A percentile compares a stretch with the other conserved stretches of the same genome.
phyloP scores from a whole-genome alignment of 2,113 vertebrate species.

The Ursus arctos region DNA sequence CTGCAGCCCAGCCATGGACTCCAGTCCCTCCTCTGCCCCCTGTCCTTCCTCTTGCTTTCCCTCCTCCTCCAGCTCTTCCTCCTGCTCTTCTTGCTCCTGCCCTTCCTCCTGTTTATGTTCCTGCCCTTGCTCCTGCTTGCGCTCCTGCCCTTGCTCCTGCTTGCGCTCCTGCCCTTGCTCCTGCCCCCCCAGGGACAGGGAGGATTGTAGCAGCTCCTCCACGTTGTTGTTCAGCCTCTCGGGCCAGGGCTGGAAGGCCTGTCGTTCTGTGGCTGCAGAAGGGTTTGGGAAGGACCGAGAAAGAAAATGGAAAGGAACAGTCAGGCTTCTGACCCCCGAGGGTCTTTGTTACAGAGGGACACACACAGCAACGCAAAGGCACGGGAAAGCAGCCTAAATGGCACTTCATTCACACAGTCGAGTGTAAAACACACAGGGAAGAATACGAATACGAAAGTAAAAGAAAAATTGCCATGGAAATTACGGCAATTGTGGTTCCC shows the following conservation, averaged over 20 bases:
- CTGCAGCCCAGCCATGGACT: not conserved
- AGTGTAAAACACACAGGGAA: not conserved
- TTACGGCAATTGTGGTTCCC: not conserved
- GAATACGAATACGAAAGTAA: not conserved
- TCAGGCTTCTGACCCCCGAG: not conserved
- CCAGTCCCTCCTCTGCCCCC: not conserved
- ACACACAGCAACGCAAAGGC: not conserved
- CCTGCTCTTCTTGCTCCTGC: not conserved
- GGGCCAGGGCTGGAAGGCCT: slow-evolving; percentile 61
- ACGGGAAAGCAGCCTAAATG: not conserved
- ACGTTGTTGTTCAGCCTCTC: slow-evolving; percentile 57
- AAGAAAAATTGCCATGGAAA: not conserved
- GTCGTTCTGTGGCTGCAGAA: slow-evolving; percentile 47
- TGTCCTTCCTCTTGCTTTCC: slow-evolving; percentile 47
- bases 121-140: not conserved
- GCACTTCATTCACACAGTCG: not conserved
- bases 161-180: slow-evolving; percentile 59
- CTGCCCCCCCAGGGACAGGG: slow-evolving; percentile 73
- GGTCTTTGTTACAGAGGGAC: not conserved
- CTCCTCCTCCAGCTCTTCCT: slow-evolving; percentile 52
- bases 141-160: slow-evolving; percentile 46
- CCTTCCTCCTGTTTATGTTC: slow-evolving; percentile 14
- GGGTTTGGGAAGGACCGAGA: not conserved
- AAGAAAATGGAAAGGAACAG: not conserved
- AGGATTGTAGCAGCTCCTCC: slow-evolving; percentile 74